These are phyloP conservation scores for Eupithecia vulgata DNA, from an alignment of 2,888 invertebrate genomes.

Conservation along the genomic window DNA sequence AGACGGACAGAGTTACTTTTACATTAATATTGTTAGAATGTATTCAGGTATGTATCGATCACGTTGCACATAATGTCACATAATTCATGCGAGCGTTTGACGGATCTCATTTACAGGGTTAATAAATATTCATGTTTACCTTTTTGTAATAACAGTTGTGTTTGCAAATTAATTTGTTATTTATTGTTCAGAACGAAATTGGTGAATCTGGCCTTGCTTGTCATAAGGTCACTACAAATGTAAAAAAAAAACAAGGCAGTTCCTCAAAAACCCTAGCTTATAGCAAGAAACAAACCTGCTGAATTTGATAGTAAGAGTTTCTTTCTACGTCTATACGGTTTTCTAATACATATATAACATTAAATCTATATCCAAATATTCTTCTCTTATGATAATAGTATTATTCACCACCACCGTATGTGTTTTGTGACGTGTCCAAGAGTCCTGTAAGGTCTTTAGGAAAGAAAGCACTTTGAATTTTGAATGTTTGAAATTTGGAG, in stretches of 20 bases:
- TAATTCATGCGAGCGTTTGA: conserved; percentile 43
- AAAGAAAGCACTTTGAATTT: too few relatives aligned
- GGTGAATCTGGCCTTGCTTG: not conserved
- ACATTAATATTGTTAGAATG: not conserved
- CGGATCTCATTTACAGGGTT: conserved; percentile 41
- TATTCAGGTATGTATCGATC: conserved; percentile 5
- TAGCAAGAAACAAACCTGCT: not conserved
- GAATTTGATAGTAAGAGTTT: not conserved
- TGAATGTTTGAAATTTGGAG: too few relatives aligned
- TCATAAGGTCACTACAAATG: not conserved
- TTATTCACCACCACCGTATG: not conserved
- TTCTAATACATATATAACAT: not conserved
- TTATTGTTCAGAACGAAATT: conserved; percentile 2
- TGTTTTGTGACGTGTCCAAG: too few relatives aligned
- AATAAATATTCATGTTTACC: conserved; percentile 41
- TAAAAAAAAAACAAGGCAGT: not conserved
- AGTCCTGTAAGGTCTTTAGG: too few relatives aligned
- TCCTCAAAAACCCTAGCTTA: not conserved
- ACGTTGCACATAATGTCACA: conserved; percentile 39
- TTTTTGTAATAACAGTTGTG: conserved; percentile 30
- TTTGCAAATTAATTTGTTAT: conserved; percentile 12
- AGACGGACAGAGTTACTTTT: not conserved
- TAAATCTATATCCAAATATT: too few relatives aligned
- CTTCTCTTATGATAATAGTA: not conserved
- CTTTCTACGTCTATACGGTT: not conserved